phyloP scores from a whole-genome alignment of 1,140 invertebrate species.

The Chrysomallon squamiferum region DNA sequence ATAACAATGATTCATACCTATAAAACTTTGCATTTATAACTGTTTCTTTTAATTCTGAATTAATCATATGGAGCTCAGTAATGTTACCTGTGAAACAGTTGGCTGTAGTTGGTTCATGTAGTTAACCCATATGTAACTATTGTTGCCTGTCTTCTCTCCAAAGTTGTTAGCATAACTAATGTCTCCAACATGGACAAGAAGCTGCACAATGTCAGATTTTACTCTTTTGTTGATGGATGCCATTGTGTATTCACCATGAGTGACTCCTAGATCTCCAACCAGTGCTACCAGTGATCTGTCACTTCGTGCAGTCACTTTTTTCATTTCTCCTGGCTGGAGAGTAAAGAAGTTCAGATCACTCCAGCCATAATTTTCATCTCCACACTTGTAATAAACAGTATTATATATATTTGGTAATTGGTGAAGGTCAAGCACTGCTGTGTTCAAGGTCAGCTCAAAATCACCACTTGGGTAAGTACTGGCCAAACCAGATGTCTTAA shows the following conservation, averaged over 20 bases:
- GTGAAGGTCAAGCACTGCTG: slow-evolving; percentile 14
- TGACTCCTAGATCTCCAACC: slow-evolving; percentile 23
- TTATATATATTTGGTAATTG: not conserved
- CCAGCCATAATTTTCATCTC: slow-evolving; percentile 13
- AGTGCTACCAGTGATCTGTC: slow-evolving; percentile 12
- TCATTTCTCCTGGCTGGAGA: not conserved
- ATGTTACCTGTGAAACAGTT: slow-evolving; percentile 21
- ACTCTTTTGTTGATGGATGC: slow-evolving; percentile 10
- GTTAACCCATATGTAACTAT: slow-evolving; percentile 27
- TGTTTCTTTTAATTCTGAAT: too few species aligned
- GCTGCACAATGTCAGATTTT: slow-evolving; percentile 8
- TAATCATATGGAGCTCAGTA: too few species aligned
- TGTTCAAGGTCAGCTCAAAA: slow-evolving; percentile 20
- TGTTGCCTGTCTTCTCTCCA: slow-evolving; percentile 14
- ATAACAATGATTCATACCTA: too few species aligned
- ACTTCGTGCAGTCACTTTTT: not conserved
- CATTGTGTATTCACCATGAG: slow-evolving; percentile 16
- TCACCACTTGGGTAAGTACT: slow-evolving; percentile 19
- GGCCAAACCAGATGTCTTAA: not conserved
- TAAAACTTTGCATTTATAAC: too few species aligned
- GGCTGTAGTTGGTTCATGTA: slow-evolving; percentile 54
- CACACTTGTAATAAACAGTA: slow-evolving; percentile 19
- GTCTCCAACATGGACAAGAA: slow-evolving; percentile 28
- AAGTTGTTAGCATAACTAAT: slow-evolving; percentile 30
- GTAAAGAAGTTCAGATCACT: slow-evolving; percentile 14